Base-by-base conservation (phyloP, 2,797 vertebrate genomes). In the Okamejei kenojei region DNA sequence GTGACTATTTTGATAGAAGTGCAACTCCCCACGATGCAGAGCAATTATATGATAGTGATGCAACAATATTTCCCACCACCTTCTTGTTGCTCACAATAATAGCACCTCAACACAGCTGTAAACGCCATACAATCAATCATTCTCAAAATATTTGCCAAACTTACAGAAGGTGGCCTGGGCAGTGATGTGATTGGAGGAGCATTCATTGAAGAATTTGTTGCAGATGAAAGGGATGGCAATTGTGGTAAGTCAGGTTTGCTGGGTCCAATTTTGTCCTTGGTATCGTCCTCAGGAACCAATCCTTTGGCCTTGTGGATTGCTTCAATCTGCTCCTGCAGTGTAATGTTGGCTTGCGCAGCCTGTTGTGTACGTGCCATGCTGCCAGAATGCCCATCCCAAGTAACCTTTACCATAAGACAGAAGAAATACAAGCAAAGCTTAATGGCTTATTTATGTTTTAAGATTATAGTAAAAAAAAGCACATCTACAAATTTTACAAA, bases 261-360 rank as follows among this genome's bases (percentile, higher is more conserved):
- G 61, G 99, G 99, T 5, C 99, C 99, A 0, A 99, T 99, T 96
- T 99, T 99, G 96, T 99, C 99, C 94, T 98, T 99, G 93, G 96
- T 97, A 95, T 99, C 99, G 15, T 99, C 99, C 94, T 99, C 99
- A 90, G 98, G 98, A 94, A 99, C 99, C 94, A 99, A 96, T 3
- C 99, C 99, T 96, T 99, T 99, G 94, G 99, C 99, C 95, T 99
- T 99, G 95, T 99, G 99, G 95, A 99, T 99, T 82, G 99, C 99
- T 96, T 99, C 99, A 0, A 99, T 99, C 95, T 99, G 99, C 95
- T 99, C 99, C 95, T 99, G 99, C 88, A 99, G 96, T 54, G 98
- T 99, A 94, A 99, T 99, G 95, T 99, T 99, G 94, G 99, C 99
- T 95, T 99, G 99, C 35, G 99, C 99, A 4, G 99, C 99, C 95